phyloP scores from a whole-genome alignment of 2,113 vertebrate genomes.

The Crotalus viridis region DNA sequence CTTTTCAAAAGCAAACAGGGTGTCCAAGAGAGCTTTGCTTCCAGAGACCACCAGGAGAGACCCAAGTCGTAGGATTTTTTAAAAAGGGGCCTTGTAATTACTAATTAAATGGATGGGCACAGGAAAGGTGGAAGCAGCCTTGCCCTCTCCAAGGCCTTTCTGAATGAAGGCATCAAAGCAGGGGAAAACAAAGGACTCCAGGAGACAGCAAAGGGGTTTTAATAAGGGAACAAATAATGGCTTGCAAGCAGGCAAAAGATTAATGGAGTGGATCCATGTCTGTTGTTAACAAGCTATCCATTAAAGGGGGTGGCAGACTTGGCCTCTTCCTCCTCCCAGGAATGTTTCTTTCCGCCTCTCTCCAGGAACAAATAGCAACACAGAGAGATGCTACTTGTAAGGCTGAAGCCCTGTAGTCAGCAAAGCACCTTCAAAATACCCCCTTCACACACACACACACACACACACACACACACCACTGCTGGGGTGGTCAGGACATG shows the following conservation, averaged over 20 bases:
- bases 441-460: no score
- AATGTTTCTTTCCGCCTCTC: neutral
- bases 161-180: rapidly evolving
- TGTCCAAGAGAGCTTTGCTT: neutral
- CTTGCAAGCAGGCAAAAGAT: rapidly evolving
- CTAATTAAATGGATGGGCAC: conserved; percentile 41
- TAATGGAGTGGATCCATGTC: neutral
- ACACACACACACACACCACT: no score
- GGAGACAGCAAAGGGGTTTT: rapidly evolving
- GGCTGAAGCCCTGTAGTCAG: no score
- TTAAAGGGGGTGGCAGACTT: neutral
- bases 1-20: neutral
- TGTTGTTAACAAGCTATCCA: rapidly evolving
- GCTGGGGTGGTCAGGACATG: neutral
- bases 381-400: neutral
- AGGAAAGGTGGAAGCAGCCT: rapidly evolving
- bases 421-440: neutral
- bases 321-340: neutral
- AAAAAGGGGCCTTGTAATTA: neutral
- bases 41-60: neutral
- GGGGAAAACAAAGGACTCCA: neutral
- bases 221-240: rapidly evolving
- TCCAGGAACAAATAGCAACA: neutral
- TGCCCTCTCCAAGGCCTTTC: neutral
- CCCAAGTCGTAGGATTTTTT: conserved; percentile 26